Conservation (phyloP, 1,140 invertebrate species). For the Drosophila subpulchrella region DNA sequence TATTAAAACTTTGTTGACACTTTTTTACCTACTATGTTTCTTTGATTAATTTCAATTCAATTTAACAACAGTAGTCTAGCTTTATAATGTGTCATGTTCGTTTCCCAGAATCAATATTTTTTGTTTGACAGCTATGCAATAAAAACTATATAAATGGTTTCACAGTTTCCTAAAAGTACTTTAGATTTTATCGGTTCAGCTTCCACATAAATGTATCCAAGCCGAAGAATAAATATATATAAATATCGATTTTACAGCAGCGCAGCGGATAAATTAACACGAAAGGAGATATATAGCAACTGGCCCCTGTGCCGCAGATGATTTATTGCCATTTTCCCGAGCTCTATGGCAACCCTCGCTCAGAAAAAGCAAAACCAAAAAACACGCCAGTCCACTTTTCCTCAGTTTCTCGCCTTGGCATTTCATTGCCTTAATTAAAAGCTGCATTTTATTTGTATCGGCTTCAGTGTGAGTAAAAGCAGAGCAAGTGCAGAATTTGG, state of each 20-base stretch:
- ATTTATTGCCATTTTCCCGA: conserved; percentile 17
- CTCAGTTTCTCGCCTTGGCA: conserved; percentile 70
- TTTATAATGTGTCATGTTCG: too few species aligned
- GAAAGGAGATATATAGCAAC: background rate
- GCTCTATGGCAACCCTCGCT: conserved; percentile 43
- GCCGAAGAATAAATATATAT: too few species aligned
- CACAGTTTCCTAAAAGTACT: too few species aligned
- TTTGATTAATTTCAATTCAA: too few species aligned
- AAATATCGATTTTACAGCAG: background rate
- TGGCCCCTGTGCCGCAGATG: background rate
- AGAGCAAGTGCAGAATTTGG: conserved; percentile 61
- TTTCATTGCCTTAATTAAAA: conserved; percentile 82
- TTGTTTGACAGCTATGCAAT: too few species aligned
- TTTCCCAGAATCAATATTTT: too few species aligned
- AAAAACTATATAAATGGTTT: too few species aligned
- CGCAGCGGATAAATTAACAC: background rate
- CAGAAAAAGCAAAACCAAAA: conserved; percentile 48
- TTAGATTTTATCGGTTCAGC: too few species aligned
- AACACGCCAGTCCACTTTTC: conserved; percentile 77
- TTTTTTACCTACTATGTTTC: too few species aligned
- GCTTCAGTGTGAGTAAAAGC: conserved; percentile 57
- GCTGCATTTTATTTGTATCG: conserved; percentile 74
- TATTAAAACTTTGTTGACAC: too few species aligned
- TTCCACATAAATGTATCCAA: too few species aligned
- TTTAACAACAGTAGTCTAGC: too few species aligned